These are phyloP conservation scores for Aegithalos caudatus DNA, from an alignment of 2,113 vertebrate species.

Conservation along the genomic window DNA sequence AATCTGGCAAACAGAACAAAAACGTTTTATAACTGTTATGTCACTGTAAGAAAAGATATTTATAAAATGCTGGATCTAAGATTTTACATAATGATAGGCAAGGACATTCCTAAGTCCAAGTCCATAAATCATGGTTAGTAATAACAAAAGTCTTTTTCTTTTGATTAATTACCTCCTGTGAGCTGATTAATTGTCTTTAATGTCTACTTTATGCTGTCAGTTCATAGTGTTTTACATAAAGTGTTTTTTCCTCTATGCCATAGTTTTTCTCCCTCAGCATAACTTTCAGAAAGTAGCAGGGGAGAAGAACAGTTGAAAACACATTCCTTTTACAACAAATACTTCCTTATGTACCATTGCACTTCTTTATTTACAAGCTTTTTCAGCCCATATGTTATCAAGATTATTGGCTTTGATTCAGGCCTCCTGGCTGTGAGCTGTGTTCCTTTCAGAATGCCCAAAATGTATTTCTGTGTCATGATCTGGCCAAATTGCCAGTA, in stretches of 20 bases:
- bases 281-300: background rate
- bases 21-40: conserved; percentile 10
- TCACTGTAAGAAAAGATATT: conserved; percentile 19
- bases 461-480: background rate
- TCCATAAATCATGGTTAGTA: background rate
- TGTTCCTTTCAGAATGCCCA: background rate
- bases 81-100: conserved; percentile 32
- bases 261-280: background rate
- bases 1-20: background rate
- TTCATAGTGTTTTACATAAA: background rate
- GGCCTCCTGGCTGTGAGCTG: background rate
- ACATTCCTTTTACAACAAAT: background rate
- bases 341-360: background rate
- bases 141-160: background rate
- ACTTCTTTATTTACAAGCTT: background rate
- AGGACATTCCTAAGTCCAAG: background rate
- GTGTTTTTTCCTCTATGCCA: background rate
- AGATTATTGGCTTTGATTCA: background rate
- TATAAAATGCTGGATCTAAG: background rate
- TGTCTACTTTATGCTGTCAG: background rate
- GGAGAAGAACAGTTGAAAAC: background rate
- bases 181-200: background rate
- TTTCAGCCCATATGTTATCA: background rate
- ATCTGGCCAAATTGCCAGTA: background rate
- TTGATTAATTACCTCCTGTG: background rate